Conservation (phyloP, 1,140 invertebrate genomes). For the Drosophila miranda region DNA sequence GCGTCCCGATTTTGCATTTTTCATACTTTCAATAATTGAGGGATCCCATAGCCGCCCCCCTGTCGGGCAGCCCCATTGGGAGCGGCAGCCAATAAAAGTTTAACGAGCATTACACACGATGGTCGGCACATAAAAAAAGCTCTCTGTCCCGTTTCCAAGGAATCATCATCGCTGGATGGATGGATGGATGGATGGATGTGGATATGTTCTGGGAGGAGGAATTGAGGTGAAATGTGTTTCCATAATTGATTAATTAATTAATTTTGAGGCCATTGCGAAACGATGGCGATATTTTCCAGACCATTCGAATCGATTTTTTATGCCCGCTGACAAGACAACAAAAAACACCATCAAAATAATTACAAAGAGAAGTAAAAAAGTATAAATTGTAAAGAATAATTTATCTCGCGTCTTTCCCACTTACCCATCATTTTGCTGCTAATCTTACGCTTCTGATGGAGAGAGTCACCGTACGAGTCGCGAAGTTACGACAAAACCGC, state of each 20-base stretch:
- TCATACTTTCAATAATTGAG: slow-evolving; percentile 65
- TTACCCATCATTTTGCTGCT: too few relatives aligned
- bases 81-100: slow-evolving; percentile 63
- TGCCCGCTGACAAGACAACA: slow-evolving; percentile 27
- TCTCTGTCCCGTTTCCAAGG: slow-evolving; percentile 50
- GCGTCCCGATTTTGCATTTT: slow-evolving; percentile 39
- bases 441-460: too few relatives aligned
- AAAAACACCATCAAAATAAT: not conserved
- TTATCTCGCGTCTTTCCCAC: too few relatives aligned
- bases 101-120: slow-evolving; percentile 42
- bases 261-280: slow-evolving; percentile 46
- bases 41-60: slow-evolving; percentile 26
- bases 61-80: slow-evolving; percentile 16
- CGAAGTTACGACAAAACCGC: too few relatives aligned
- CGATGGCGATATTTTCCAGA: slow-evolving; percentile 27
- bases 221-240: slow-evolving; percentile 53
- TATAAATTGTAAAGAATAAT: too few relatives aligned
- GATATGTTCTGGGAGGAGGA: slow-evolving; percentile 10
- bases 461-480: too few relatives aligned
- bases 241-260: slow-evolving; percentile 77
- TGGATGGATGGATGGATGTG: not conserved
- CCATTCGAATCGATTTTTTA: slow-evolving; percentile 27
- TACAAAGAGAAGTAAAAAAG: too few relatives aligned
- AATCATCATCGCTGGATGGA: slow-evolving; percentile 34
- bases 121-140: slow-evolving; percentile 53